Conservation (phyloP, 2,113 vertebrate genomes). For the Rhea pennata region DNA sequence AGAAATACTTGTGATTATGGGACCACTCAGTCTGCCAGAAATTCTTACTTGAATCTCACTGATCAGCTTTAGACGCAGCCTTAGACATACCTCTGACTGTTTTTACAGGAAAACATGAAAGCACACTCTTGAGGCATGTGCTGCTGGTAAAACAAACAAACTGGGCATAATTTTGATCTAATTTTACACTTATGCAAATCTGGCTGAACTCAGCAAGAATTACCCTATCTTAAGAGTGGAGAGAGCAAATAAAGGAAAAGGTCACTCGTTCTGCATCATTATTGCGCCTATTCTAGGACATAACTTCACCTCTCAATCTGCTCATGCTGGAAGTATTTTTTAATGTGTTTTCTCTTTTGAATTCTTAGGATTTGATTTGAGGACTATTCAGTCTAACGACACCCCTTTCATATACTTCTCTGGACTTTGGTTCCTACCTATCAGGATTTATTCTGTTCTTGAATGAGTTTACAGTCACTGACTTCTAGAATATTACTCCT, state of each 20-base stretch:
- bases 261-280: background rate
- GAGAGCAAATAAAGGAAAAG: background rate
- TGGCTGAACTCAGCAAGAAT: background rate
- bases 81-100: background rate
- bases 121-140: background rate
- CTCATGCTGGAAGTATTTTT: background rate
- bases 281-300: background rate
- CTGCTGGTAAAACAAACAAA: background rate
- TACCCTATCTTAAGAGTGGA: background rate
- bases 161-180: background rate
- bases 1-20: slow-evolving; percentile 49
- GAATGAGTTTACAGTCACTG: background rate
- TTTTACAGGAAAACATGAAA: background rate
- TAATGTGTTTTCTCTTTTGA: background rate
- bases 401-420: background rate
- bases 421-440: background rate
- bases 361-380: background rate
- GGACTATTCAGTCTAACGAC: background rate
- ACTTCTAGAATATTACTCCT: background rate
- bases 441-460: background rate
- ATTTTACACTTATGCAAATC: background rate
- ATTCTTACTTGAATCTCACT: slow-evolving; percentile 18
- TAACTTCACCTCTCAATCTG: background rate
- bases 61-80: background rate
- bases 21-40: slow-evolving; percentile 43